A percentile compares a stretch with the other conserved stretches of the same genome.
These are phyloP conservation scores for Xestia xanthographa DNA, from an alignment of 2,888 invertebrate species.

Conservation along the genomic window DNA sequence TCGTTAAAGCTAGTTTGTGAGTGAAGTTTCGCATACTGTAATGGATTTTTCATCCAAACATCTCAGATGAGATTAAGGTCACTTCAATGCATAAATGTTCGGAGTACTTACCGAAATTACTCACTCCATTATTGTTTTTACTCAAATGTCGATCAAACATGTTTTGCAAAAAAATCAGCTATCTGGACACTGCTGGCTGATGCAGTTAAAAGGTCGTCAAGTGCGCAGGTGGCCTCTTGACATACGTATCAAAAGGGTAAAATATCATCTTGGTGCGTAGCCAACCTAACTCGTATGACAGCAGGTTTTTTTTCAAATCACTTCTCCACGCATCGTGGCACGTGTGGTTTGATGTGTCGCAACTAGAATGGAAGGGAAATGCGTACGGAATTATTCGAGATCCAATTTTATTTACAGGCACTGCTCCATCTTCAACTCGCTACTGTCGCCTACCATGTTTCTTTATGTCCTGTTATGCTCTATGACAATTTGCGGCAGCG, in stretches of 20 bases:
- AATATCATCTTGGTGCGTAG: not conserved
- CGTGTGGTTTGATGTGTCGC: not conserved
- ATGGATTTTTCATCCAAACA: constrained; percentile 3
- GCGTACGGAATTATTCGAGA: not conserved
- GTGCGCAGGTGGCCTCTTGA: not conserved
- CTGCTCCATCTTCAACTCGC: constrained; percentile 69
- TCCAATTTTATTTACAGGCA: constrained; percentile 71
- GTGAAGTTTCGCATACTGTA: constrained; percentile 23
- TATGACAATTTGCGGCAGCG: constrained; percentile 80
- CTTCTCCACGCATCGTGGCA: not conserved
- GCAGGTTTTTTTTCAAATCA: not conserved
- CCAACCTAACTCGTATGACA: not conserved
- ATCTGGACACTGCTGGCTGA: not conserved
- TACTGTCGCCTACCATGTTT: constrained; percentile 81
- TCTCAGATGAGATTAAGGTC: not conserved
- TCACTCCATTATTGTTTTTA: not conserved
- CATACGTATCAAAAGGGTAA: not conserved
- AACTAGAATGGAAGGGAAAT: not conserved
- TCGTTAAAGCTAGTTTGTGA: constrained; percentile 16
- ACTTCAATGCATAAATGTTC: not conserved
- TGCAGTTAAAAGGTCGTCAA: not conserved
- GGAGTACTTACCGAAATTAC: not conserved
- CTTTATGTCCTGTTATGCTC: constrained; percentile 81
- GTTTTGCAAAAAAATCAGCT: not conserved
- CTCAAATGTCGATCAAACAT: not conserved